Conservation (phyloP, 2,888 invertebrate genomes). For the Cheilosia grossa region DNA sequence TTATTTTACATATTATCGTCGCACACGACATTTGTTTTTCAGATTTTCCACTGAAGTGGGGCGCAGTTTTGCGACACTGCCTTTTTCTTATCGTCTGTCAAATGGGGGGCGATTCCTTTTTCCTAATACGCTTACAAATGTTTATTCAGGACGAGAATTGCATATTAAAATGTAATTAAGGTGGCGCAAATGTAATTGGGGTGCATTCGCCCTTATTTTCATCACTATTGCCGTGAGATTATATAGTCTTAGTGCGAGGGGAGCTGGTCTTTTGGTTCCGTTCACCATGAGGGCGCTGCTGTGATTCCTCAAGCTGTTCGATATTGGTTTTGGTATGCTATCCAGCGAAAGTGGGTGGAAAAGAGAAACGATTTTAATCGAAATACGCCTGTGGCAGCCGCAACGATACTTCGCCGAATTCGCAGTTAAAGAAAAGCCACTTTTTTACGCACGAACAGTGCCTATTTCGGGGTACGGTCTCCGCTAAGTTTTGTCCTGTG, state of each 20-base stretch:
- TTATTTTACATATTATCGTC: neutral
- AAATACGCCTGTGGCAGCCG: constrained; percentile 21
- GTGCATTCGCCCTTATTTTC: constrained; percentile 14
- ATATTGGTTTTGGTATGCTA: neutral
- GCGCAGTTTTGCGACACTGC: neutral
- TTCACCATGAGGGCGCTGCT: neutral
- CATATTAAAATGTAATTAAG: constrained; percentile 59
- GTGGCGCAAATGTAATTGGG: constrained; percentile 39
- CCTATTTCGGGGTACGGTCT: constrained; percentile 8
- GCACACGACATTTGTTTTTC: constrained; percentile 8
- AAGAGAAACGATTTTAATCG: constrained; percentile 17
- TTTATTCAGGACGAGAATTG: constrained; percentile 45
- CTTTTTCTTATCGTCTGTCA: constrained; percentile 30
- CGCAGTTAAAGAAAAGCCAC: neutral
- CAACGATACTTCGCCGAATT: neutral
- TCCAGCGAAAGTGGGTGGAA: neutral
- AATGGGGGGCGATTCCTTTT: constrained; percentile 1
- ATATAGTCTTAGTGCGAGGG: constrained; percentile 8
- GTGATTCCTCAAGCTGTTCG: neutral
- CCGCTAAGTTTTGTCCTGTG: neutral
- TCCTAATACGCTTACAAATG: constrained; percentile 36
- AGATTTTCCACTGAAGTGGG: neutral
- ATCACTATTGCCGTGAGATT: constrained; percentile 2
- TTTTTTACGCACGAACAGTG: constrained; percentile 36
- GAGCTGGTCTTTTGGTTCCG: neutral